These are phyloP conservation scores for Plemyria rubiginata DNA, from an alignment of 2,888 invertebrate species.

Conservation along the genomic window DNA sequence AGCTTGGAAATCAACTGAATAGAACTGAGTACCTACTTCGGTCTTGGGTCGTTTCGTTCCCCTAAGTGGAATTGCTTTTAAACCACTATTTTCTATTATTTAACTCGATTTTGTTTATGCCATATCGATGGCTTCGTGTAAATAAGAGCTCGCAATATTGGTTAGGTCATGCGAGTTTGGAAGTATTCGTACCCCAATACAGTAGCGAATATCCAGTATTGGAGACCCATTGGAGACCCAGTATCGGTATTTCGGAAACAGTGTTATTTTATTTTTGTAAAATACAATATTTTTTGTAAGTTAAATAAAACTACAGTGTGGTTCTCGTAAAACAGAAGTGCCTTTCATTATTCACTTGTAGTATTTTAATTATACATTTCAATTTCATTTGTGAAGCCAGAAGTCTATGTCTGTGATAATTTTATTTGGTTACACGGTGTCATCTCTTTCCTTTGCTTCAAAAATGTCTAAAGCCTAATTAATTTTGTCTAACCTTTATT, in stretches of 20 bases:
- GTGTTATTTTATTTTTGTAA: too few species aligned
- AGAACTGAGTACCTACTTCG: neutral
- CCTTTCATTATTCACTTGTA: too few species aligned
- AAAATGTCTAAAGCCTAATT: constrained; percentile 11
- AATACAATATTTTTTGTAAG: too few species aligned
- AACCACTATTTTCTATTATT: neutral
- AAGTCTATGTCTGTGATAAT: neutral
- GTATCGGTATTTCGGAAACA: neutral
- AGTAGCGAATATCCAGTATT: neutral
- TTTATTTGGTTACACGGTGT: neutral
- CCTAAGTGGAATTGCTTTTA: neutral
- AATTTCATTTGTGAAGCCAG: too few species aligned
- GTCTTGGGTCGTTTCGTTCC: neutral
- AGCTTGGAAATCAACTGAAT: neutral
- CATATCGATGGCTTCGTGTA: too few species aligned
- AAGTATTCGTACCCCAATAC: neutral
- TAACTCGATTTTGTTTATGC: too few species aligned
- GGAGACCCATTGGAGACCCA: neutral
- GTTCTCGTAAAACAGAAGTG: too few species aligned
- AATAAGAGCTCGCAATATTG: too few species aligned
- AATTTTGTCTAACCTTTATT: constrained; percentile 20
- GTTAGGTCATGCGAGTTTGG: too few species aligned
- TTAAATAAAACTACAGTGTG: neutral
- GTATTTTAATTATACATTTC: too few species aligned
- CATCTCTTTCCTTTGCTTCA: neutral